These are phyloP conservation scores for Larimichthys crocea DNA, from an alignment of 2,113 vertebrate genomes.

Conservation along the genomic window DNA sequence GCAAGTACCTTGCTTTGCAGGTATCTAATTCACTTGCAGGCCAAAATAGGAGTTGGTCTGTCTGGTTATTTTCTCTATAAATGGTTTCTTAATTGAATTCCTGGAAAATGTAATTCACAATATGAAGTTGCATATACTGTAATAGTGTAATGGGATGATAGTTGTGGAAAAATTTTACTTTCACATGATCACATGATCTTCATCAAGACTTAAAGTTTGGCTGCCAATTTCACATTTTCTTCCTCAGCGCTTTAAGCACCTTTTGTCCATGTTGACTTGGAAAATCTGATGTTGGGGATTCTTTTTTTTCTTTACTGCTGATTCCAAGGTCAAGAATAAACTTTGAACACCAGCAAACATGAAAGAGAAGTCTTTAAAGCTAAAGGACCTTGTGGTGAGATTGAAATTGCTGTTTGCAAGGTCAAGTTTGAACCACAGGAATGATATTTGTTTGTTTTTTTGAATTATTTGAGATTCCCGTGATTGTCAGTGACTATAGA, in stretches of 20 bases:
- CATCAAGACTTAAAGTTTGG: background rate
- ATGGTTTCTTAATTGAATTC: background rate
- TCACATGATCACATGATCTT: background rate
- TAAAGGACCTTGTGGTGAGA: background rate
- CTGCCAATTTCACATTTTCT: background rate
- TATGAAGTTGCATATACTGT: no score
- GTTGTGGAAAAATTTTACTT: no score
- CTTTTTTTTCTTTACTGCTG: background rate
- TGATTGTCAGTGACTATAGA: background rate
- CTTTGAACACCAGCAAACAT: background rate
- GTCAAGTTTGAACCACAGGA: no score
- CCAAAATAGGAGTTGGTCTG: no score
- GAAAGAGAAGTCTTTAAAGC: background rate
- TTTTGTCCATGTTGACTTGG: background rate
- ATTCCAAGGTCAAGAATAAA: slow-evolving; percentile 1
- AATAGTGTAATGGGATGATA: no score
- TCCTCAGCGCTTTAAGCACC: background rate
- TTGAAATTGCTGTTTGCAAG: background rate
- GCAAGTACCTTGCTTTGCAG: no score
- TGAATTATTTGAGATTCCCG: no score
- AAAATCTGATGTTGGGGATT: background rate
- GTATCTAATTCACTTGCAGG: no score
- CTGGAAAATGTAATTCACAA: background rate
- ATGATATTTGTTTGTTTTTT: no score
- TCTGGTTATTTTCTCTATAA: background rate